Percentiles rank a stretch among this genome's conserved stretches.
Conservation (phyloP, 2,888 invertebrate genomes). For the Hipparchia semele region DNA sequence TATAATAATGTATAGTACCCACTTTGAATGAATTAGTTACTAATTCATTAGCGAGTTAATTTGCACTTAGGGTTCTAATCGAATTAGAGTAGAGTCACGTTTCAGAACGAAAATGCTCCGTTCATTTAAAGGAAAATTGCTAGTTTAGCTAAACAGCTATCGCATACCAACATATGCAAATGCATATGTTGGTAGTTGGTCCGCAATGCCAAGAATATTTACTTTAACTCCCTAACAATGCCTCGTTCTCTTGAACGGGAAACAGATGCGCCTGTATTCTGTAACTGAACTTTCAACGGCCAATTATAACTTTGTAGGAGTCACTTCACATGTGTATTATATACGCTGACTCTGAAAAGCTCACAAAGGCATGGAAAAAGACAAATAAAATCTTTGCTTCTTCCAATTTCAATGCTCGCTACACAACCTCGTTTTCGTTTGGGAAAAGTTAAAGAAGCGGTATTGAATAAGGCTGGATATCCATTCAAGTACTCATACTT, state of each 20-base stretch:
- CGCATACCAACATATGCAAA: background rate
- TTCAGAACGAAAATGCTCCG: background rate
- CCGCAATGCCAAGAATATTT: constrained; percentile 29
- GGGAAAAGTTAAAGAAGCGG: constrained; percentile 25
- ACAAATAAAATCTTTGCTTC: constrained; percentile 29
- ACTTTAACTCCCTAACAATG: constrained; percentile 29
- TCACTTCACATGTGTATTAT: constrained; percentile 33
- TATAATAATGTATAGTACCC: no score
- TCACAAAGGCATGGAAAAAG: constrained; percentile 31
- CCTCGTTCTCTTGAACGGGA: constrained; percentile 17
- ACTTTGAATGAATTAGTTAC: no score
- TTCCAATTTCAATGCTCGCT: constrained; percentile 30
- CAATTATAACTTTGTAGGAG: constrained; percentile 35
- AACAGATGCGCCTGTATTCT: constrained; percentile 24
- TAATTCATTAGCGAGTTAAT: no score
- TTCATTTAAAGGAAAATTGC: background rate
- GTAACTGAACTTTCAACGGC: constrained; percentile 29
- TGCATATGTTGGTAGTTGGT: constrained; percentile 1
- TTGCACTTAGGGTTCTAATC: no score
- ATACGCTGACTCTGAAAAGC: constrained; percentile 27
- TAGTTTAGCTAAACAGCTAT: background rate
- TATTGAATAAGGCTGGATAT: constrained; percentile 17
- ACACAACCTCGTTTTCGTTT: constrained; percentile 24
- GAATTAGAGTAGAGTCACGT: no score
- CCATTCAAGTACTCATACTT: background rate